Percentiles rank a stretch among this genome's conserved stretches.
phyloP scores from a whole-genome alignment of 2,113 vertebrate species.

The Polyodon spathula region DNA sequence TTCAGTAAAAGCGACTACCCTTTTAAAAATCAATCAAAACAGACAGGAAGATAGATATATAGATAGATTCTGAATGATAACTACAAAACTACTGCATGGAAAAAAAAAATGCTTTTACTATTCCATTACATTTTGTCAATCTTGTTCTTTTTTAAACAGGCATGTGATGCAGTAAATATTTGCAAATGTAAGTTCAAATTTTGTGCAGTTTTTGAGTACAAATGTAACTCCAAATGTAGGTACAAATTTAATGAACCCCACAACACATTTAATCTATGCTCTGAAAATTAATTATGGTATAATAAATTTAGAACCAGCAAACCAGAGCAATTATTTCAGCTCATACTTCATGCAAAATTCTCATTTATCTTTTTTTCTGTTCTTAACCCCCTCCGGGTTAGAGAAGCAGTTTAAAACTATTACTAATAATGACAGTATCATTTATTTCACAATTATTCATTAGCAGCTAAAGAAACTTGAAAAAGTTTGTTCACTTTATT shows the following conservation, averaged over 20 bases:
- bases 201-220: too few species aligned
- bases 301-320: conserved; percentile 55
- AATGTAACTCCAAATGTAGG: too few species aligned
- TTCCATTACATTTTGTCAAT: too few species aligned
- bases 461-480: too few species aligned
- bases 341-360: conserved; percentile 55
- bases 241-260: conserved; percentile 4
- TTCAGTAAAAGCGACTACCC: too few species aligned
- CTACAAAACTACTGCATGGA: too few species aligned
- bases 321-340: conserved; percentile 51
- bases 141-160: too few species aligned
- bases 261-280: conserved; percentile 20
- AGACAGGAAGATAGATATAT: too few species aligned
- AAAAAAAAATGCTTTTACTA: too few species aligned
- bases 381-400: conserved; percentile 23
- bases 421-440: conserved; percentile 24
- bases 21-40: too few species aligned
- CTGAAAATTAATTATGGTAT: conserved; percentile 42
- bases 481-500: too few species aligned
- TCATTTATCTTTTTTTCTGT: conserved; percentile 41
- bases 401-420: conserved; percentile 16
- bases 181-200: not conserved
- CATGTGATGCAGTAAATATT: conserved; percentile 12
- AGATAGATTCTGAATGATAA: too few species aligned
- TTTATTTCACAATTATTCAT: conserved; percentile 13